Conservation (phyloP, 2,113 vertebrate genomes). For the Tragulus kanchil region DNA sequence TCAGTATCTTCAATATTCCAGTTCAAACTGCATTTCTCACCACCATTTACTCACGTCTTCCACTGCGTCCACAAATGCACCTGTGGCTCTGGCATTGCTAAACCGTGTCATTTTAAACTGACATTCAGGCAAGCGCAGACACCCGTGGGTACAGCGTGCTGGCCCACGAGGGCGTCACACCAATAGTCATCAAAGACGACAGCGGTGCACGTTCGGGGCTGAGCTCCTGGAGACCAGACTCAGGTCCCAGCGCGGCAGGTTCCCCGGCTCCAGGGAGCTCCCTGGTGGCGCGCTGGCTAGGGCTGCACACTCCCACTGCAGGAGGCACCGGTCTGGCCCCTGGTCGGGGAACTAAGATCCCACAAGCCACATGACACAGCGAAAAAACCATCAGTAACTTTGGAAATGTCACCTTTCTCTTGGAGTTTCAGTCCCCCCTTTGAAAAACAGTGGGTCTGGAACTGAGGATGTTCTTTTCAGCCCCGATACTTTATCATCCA, state of each 20-base stretch:
- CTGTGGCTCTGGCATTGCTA: not conserved
- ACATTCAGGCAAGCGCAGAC: not conserved
- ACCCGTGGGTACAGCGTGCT: rapidly evolving
- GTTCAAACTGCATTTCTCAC: not conserved
- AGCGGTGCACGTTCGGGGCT: not conserved
- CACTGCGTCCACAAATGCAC: not conserved
- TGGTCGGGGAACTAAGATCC: not conserved
- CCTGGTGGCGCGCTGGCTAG: not conserved
- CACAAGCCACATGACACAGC: not conserved
- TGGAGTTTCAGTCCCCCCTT: not conserved
- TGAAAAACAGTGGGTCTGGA: conserved; percentile 24
- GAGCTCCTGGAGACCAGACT: not conserved
- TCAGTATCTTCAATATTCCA: not conserved
- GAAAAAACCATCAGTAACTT: not conserved
- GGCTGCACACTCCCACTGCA: not conserved
- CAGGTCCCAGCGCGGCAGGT: not conserved
- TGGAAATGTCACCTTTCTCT: conserved; percentile 36
- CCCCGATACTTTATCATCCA: not conserved
- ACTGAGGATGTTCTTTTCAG: not conserved
- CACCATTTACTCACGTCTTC: not conserved
- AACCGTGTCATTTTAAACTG: not conserved
- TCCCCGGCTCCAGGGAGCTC: not conserved
- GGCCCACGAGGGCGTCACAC: not conserved
- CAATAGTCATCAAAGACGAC: not conserved
- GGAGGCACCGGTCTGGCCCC: not conserved